These are phyloP conservation scores for Fukomys damarensis DNA, from an alignment of 2,113 vertebrate genomes.

Conservation along the genomic window DNA sequence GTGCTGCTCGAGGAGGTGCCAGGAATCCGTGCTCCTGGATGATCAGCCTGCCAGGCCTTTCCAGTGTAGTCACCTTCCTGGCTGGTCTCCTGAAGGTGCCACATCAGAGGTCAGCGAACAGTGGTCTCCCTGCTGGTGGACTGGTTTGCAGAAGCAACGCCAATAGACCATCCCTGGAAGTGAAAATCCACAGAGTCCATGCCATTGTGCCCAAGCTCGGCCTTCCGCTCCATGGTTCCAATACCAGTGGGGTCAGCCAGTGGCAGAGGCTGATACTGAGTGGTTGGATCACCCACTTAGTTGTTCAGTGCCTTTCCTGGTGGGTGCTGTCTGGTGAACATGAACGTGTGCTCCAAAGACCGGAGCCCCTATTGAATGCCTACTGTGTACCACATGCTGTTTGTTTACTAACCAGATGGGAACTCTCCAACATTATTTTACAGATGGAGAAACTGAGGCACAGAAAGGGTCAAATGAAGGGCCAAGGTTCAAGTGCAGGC, in stretches of 20 bases:
- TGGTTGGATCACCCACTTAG: too few species aligned
- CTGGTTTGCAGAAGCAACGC: neutral
- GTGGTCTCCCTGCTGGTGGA: neutral
- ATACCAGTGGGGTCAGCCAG: neutral
- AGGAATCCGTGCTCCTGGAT: neutral
- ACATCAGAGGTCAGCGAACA: neutral
- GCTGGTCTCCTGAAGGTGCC: neutral
- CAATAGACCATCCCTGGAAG: neutral
- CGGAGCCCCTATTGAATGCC: neutral
- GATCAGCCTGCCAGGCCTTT: neutral
- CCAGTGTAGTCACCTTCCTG: neutral
- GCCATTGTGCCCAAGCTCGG: fast-evolving
- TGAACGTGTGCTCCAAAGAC: neutral
- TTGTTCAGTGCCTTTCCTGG: neutral
- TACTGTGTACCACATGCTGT: neutral
- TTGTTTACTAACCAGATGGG: neutral
- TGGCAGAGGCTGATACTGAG: neutral
- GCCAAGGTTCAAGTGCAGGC: neutral
- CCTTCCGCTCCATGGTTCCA: neutral
- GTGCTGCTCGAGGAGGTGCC: neutral
- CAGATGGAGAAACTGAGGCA: neutral
- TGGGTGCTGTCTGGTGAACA: neutral
- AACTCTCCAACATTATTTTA: neutral
- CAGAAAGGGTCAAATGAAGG: neutral
- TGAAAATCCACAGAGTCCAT: neutral